These are phyloP conservation scores for Sitodiplosis mosellana DNA, from an alignment of 1,140 invertebrate genomes.

Conservation along the genomic window DNA sequence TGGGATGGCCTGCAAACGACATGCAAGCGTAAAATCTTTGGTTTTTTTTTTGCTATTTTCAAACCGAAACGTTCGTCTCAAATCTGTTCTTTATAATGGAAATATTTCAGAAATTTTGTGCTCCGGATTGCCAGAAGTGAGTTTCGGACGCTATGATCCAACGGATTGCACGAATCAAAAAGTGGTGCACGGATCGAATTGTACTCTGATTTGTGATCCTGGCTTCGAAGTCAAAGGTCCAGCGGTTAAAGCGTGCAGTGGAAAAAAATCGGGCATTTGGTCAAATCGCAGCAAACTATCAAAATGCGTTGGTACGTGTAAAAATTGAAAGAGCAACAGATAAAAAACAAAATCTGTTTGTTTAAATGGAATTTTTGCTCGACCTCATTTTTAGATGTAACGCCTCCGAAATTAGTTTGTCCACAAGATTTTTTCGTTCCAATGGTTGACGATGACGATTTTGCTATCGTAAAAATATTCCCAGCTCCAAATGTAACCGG, in stretches of 20 bases:
- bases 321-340: background rate
- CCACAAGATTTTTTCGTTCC: slow-evolving; percentile 26
- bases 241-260: slow-evolving; percentile 24
- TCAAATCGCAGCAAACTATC: slow-evolving; percentile 23
- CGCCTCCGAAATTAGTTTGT: slow-evolving; percentile 32
- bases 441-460: background rate
- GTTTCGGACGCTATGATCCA: slow-evolving; percentile 29
- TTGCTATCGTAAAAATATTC: background rate
- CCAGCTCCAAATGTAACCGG: slow-evolving; percentile 23
- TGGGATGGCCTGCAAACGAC: slow-evolving; percentile 48
- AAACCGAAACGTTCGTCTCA: background rate
- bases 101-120: slow-evolving; percentile 33
- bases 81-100: background rate
- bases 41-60: background rate
- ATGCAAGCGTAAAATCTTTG: slow-evolving; percentile 36
- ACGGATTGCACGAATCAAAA: slow-evolving; percentile 28
- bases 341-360: background rate
- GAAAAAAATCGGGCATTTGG: slow-evolving; percentile 28
- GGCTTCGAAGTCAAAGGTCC: slow-evolving; percentile 34
- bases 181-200: slow-evolving; percentile 31
- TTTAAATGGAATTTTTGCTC: slow-evolving; percentile 10
- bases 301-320: slow-evolving; percentile 29
- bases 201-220: slow-evolving; percentile 31
- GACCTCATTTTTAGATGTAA: slow-evolving; percentile 27
- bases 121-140: slow-evolving; percentile 27